A percentile compares a stretch with the other conserved stretches of the same genome.
These are phyloP conservation scores for Anisognathus igniventris DNA, from an alignment of 2,797 vertebrate species.

Conservation along the genomic window DNA sequence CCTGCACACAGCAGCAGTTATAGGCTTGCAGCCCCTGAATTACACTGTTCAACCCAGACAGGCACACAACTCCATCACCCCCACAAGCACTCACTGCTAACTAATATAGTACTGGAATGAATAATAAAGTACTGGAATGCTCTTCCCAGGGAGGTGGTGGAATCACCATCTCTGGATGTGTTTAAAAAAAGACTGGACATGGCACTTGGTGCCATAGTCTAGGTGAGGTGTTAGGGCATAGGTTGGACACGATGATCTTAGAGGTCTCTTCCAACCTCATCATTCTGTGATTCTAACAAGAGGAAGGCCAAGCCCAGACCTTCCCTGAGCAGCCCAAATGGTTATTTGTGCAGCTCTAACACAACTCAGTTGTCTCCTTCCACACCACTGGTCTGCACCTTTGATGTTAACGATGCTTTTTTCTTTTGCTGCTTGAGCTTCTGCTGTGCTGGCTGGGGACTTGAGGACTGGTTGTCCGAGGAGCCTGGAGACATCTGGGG, in stretches of 20 bases:
- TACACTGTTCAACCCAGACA: neutral
- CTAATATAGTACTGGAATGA: too few relatives aligned
- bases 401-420: slow-evolving; percentile 89
- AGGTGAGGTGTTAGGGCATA: too few relatives aligned
- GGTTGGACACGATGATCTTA: too few relatives aligned
- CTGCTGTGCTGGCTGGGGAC: slow-evolving; percentile 93
- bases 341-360: neutral
- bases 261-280: too few relatives aligned
- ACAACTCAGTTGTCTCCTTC: neutral
- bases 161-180: too few relatives aligned
- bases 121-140: too few relatives aligned
- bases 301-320: neutral
- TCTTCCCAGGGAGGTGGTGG: too few relatives aligned
- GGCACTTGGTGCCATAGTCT: too few relatives aligned
- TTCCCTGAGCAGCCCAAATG: neutral
- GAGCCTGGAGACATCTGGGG: slow-evolving; percentile 90
- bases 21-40: neutral
- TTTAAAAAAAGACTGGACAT: too few relatives aligned
- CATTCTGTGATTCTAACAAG: neutral
- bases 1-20: accelerated
- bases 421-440: slow-evolving; percentile 97
- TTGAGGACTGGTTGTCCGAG: slow-evolving; percentile 90
- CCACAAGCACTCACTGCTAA: neutral
- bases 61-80: neutral
- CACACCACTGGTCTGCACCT: slow-evolving; percentile 68